Evolutionary conservation across 2,888 invertebrate genomes (phyloP).

Genomic region (Corbicula japonica): DNA sequence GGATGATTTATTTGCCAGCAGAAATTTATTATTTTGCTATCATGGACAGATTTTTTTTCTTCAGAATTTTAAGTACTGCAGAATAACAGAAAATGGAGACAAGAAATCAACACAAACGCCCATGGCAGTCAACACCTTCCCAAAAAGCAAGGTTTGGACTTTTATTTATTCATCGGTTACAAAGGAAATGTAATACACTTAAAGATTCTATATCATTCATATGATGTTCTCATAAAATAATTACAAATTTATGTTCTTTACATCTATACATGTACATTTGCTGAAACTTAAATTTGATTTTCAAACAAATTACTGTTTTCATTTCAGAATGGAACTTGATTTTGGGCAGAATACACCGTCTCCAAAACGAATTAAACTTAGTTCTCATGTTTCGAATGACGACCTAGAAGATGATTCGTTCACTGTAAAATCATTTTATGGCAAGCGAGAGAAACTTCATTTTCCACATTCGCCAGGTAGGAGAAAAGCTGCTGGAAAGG

Average conservation of each 20-base stretch:
- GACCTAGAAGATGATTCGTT: conserved; percentile 62
- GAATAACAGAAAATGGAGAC: no score
- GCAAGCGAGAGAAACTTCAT: conserved; percentile 65
- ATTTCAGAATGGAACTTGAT: conserved; percentile 53
- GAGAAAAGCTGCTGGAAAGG: conserved; percentile 58
- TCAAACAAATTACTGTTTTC: no score
- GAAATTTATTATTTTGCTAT: no score
- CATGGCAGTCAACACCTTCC: conserved; percentile 60
- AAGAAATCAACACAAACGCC: conserved; percentile 47
- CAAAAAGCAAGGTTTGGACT: conserved; percentile 48
- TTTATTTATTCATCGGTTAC: neutral
- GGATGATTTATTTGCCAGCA: no score
- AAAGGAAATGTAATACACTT: no score
- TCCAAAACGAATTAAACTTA: conserved; percentile 44
- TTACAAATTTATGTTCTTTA: neutral
- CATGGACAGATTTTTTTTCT: no score
- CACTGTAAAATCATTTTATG: conserved; percentile 76
- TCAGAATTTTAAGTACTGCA: no score
- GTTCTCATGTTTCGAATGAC: neutral
- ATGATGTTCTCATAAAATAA: no score
- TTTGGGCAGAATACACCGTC: conserved; percentile 60
- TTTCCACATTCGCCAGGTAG: conserved; percentile 71
- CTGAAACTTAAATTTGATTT: neutral
- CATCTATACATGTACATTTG: conserved; percentile 1
- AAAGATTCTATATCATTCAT: no score